Conservation (phyloP, 2,888 invertebrate species). For the Salpingus planirostris region DNA sequence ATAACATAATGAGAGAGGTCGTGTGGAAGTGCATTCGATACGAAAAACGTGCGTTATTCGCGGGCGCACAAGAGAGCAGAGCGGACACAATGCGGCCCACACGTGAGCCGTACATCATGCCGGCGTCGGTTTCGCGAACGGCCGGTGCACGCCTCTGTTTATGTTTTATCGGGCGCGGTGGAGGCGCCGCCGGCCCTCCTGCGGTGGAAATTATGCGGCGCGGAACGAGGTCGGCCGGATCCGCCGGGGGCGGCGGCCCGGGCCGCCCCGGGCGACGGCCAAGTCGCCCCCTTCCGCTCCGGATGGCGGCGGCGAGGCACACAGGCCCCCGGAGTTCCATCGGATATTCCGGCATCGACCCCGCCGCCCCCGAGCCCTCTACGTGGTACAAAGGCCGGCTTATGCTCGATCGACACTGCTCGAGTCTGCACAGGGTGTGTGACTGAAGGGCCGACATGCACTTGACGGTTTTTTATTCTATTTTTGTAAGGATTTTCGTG, state of each 20-base stretch:
- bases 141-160: slow-evolving; percentile 28
- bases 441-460: no score
- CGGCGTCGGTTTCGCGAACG: slow-evolving; percentile 24
- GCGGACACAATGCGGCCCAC: slow-evolving; percentile 23
- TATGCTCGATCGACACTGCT: no score
- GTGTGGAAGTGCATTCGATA: no score
- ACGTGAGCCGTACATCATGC: slow-evolving; percentile 24
- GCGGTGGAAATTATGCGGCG: slow-evolving; percentile 33
- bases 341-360: neutral
- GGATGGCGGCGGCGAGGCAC: neutral
- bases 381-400: no score
- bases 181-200: slow-evolving; percentile 25
- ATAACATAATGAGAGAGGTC: no score
- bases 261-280: slow-evolving; percentile 21
- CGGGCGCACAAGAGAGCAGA: no score
- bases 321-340: neutral
- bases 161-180: slow-evolving; percentile 31
- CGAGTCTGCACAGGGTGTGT: no score
- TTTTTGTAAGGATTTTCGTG: no score
- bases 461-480: no score
- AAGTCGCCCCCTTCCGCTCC: neutral
- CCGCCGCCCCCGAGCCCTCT: no score
- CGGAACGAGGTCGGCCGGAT: slow-evolving; percentile 32
- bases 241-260: slow-evolving; percentile 25
- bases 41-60: no score